Base-by-base conservation (phyloP, 2,113 vertebrate genomes). In the Perca schrenkii region DNA sequence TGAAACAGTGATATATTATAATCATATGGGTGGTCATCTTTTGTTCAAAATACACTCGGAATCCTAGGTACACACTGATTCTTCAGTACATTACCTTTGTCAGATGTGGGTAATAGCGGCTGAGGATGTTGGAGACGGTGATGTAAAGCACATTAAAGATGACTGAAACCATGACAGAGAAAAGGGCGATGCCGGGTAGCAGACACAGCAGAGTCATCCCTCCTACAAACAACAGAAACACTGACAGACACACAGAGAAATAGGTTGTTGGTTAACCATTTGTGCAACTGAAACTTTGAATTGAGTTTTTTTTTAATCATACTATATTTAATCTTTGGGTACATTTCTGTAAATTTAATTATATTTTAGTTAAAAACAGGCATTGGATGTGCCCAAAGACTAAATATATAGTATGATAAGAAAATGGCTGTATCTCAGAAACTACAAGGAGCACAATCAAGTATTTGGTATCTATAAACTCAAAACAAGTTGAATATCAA, bases 131-230 rank as follows among this genome's bases (percentile, higher is more conserved):
- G 74, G 94, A 95, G 57, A 94, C 10, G 8, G 93, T 40, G 2
- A 96, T 0, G 0, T 96, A 97, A 57, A 88, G 90, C 57, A 90
- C 31, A 0, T 91, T 93, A n/a, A 96, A 22, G 1, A 93, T 68
- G 43, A 91, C 89, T 0, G 97, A 96, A 57, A 94, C 64, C 74
- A 94, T 36, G 4, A 97, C 31, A 0, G 97, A 96, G 56, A 97
- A 75, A 0, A 95, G 52, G 43, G 93, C 95, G 73, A 98, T 82
- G 72, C 96, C 95, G 43, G 95, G 94, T 4, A 98, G 96, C 64
- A 96, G 89, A 31, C 94, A 96, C 0, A 98, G 93, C 14, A 98
- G 93, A 13, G 86, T 74, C 77, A 97, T 7, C 15, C 95, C 95
- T 0, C 95, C 95, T 14, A 96, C 73, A 1, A 93, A 94, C 92